Evolutionary conservation across 2,113 vertebrate genomes (phyloP).

Genomic region (Edolisoma coerulescens): DNA sequence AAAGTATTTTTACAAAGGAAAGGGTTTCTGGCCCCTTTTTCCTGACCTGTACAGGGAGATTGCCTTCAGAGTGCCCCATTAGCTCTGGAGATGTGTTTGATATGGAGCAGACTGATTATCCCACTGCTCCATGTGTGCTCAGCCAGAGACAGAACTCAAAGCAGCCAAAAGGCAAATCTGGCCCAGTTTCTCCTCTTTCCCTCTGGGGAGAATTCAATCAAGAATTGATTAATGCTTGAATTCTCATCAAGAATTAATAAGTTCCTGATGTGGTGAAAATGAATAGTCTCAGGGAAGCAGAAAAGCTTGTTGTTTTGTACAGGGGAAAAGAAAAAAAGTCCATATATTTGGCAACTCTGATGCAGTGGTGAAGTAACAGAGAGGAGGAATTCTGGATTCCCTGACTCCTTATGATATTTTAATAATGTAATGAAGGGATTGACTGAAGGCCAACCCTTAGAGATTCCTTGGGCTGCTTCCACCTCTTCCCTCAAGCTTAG

Average conservation of each 20-base stretch:
- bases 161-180: constrained; percentile 51
- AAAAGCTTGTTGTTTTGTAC: neutral
- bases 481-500: neutral
- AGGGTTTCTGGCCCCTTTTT: neutral
- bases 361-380: neutral
- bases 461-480: neutral
- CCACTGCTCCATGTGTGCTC: neutral
- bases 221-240: constrained; percentile 62
- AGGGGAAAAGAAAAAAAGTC: neutral
- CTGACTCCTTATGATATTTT: neutral
- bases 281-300: constrained; percentile 40
- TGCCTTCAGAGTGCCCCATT: neutral
- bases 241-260: constrained; percentile 68
- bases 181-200: constrained; percentile 53
- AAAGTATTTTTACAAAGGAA: neutral
- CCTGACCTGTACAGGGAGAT: neutral
- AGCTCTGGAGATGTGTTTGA: neutral
- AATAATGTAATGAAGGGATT: neutral
- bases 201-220: constrained; percentile 50
- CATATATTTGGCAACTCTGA: neutral
- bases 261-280: constrained; percentile 58
- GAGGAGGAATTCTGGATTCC: neutral
- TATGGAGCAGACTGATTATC: neutral
- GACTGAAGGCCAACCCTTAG: neutral
- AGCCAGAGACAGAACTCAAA: neutral